Evolutionary conservation across 2,888 invertebrate species (phyloP), one percentile per base, ranked within the genome.

Genomic region (Drosophila helvetica): DNA sequence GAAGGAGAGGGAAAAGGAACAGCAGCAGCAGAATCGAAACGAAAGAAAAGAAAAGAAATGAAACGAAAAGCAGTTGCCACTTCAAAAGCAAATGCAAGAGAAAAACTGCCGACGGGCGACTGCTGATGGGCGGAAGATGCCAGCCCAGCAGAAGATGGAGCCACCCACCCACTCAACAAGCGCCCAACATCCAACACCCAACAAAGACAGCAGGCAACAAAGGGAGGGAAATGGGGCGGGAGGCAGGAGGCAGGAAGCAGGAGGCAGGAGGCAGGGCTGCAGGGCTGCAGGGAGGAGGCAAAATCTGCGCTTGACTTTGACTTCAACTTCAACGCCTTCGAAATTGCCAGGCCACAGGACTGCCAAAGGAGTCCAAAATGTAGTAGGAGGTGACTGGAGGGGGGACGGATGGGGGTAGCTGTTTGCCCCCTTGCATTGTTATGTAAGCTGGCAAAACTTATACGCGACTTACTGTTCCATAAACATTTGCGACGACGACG

Each of bases 251-350:
- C 15, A 47, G 22, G 15, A 30, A 30, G 65, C 52, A 48, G 30
- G 30, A 30, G 33, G 33, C 33, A n/a, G 38, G n/a, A n/a, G n/a
- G n/a, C n/a, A n/a, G n/a, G n/a, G n/a, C n/a, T n/a, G n/a, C n/a
- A n/a, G n/a, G n/a, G n/a, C n/a, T n/a, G n/a, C n/a, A n/a, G n/a
- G n/a, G n/a, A n/a, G n/a, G n/a, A n/a, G 27, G 27, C 38, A 8
- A 42, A 70, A 72, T 71, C 73, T 73, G 75, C 54, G 74, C 79
- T 77, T 79, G 86, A 77, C 83, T 81, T 75, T 75, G 72, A 77
- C 79, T 79, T 69, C 71, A 67, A 79, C 64, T 74, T 85, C 79
- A 74, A 81, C 85, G 82, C 81, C 78, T 82, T 78, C 65, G 54
- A 65, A 86, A 80, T 73, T 86, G 75, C 73, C 54, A 61, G 69